Conservation (phyloP, 2,113 vertebrate species). For the Crotalus viridis region DNA sequence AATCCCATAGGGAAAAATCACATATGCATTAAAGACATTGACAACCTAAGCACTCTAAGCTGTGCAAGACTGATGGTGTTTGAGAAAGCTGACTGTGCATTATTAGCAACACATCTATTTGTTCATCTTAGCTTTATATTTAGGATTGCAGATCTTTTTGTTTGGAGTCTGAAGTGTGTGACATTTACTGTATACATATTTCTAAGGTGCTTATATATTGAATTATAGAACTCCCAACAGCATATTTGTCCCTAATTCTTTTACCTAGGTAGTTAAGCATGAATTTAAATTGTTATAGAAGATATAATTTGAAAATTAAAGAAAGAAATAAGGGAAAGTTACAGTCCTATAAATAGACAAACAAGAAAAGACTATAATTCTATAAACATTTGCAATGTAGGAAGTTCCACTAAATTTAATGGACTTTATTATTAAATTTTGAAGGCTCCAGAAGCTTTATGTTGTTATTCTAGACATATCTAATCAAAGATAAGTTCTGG, state of each 20-base stretch:
- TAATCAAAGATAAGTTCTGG: neutral
- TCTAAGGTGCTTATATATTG: neutral
- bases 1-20: constrained; percentile 15
- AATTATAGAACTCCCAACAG: neutral
- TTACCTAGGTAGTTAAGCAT: neutral
- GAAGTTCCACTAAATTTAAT: neutral
- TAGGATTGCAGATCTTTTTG: neutral
- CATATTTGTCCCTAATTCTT: neutral
- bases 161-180: neutral
- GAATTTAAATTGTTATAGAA: constrained; percentile 22
- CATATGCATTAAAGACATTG: constrained; percentile 8
- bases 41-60: neutral
- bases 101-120: neutral
- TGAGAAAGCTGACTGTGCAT: constrained; percentile 11
- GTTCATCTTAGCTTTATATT: neutral
- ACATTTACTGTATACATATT: too few relatives aligned
- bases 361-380: too few relatives aligned
- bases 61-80: neutral
- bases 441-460: neutral
- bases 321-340: neutral
- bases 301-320: neutral
- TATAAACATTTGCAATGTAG: neutral
- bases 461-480: neutral
- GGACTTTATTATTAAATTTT: neutral
- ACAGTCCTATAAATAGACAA: neutral